Percentiles rank a stretch among this genome's conserved stretches.
Evolutionary conservation across 2,888 invertebrate genomes (phyloP).

Genomic region (Neoitamus cyanurus): DNA sequence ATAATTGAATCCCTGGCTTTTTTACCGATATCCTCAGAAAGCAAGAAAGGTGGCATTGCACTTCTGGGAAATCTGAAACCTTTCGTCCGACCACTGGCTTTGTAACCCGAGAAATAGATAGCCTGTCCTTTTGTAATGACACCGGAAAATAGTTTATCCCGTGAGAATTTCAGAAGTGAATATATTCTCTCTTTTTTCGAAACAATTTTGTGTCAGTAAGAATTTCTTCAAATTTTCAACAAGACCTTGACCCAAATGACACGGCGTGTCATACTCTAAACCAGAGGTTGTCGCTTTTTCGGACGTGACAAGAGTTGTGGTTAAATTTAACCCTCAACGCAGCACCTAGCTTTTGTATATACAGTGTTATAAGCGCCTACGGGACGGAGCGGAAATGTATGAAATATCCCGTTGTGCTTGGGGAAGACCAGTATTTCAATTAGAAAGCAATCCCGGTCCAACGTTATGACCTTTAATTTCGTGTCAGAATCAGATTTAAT

Average conservation of each 20-base stretch:
- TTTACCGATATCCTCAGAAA: neutral
- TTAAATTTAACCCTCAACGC: neutral
- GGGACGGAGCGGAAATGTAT: neutral
- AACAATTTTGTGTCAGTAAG: neutral
- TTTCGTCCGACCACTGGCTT: neutral
- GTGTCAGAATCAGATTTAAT: constrained; percentile 52
- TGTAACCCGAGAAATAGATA: neutral
- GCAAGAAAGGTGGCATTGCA: constrained; percentile 8
- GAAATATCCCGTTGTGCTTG: neutral
- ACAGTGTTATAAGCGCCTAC: neutral
- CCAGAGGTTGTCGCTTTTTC: neutral
- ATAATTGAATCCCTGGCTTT: constrained; percentile 18
- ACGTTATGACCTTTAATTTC: constrained; percentile 50
- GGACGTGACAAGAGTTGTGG: constrained; percentile 9
- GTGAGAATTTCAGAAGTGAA: neutral
- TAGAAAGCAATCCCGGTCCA: constrained; percentile 49
- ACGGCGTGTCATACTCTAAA: neutral
- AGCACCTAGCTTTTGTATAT: neutral
- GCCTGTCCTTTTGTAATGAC: neutral
- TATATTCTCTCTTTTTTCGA: neutral
- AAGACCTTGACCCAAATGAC: neutral
- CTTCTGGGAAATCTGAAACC: constrained; percentile 25
- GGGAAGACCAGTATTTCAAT: constrained; percentile 44
- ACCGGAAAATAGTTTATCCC: neutral
- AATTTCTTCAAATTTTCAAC: neutral